These are phyloP conservation scores for Sebastes steindachneri DNA, from an alignment of 2,797 vertebrate genomes.

Conservation along the genomic window DNA sequence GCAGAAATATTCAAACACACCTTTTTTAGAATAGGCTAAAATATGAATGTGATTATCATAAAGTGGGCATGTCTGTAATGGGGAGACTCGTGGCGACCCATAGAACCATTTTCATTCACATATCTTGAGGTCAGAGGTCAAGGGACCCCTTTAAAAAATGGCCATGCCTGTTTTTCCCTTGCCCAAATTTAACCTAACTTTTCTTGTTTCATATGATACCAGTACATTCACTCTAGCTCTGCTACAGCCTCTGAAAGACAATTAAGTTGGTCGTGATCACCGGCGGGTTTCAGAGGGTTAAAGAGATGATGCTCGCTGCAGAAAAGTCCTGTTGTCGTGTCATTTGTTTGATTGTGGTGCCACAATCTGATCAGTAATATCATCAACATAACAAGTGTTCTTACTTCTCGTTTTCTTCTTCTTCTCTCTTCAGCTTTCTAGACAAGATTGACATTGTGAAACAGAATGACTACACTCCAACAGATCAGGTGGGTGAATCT, in stretches of 20 bases:
- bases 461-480: slow-evolving; percentile 94
- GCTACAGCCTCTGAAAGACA: no score
- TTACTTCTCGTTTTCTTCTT: neutral
- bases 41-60: no score
- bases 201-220: neutral
- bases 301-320: neutral
- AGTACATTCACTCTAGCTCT: neutral
- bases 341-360: neutral
- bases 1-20: no score
- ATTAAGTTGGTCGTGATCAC: no score
- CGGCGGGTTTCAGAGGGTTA: neutral
- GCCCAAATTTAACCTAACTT: no score
- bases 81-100: rapidly evolving
- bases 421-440: slow-evolving; percentile 73
- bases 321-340: neutral
- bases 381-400: neutral
- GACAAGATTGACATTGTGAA: slow-evolving; percentile 90
- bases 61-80: no score
- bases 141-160: no score
- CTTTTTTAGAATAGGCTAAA: no score
- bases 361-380: neutral
- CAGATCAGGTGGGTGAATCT: slow-evolving; percentile 88
- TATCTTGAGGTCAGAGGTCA: no score
- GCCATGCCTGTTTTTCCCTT: no score
- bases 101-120: no score